These are phyloP conservation scores for Hapalemur alaotrensis DNA, from an alignment of 2,797 vertebrate genomes.

Conservation along the genomic window DNA sequence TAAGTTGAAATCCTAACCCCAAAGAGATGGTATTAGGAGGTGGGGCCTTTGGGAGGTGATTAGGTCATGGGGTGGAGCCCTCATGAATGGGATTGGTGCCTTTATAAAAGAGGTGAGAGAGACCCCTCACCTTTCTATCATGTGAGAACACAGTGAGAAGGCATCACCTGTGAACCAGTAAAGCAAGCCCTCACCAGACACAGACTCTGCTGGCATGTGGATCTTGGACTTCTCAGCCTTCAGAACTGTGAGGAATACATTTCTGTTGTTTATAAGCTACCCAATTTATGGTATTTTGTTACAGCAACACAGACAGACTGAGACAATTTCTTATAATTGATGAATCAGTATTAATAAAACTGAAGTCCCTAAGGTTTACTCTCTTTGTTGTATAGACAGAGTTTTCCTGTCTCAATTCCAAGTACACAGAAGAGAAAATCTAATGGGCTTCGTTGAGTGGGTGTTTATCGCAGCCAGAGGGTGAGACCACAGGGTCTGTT, in stretches of 20 bases:
- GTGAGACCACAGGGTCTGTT: fast-evolving
- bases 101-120: neutral
- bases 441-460: neutral
- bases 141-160: neutral
- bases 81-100: neutral
- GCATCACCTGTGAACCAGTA: neutral
- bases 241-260: neutral
- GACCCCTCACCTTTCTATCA: neutral
- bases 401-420: neutral
- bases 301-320: neutral
- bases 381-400: neutral
- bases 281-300: neutral
- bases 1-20: neutral
- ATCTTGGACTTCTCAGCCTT: neutral
- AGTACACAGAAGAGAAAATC: neutral
- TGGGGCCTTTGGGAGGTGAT: neutral
- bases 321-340: neutral
- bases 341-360: neutral
- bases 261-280: neutral
- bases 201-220: neutral
- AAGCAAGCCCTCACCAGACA: neutral
- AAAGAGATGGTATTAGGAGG: neutral
- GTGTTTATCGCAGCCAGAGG: neutral
- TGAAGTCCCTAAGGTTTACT: neutral
- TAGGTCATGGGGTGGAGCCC: neutral